phyloP scores from a whole-genome alignment of 2,797 vertebrate species.

The Liasis olivaceus region DNA sequence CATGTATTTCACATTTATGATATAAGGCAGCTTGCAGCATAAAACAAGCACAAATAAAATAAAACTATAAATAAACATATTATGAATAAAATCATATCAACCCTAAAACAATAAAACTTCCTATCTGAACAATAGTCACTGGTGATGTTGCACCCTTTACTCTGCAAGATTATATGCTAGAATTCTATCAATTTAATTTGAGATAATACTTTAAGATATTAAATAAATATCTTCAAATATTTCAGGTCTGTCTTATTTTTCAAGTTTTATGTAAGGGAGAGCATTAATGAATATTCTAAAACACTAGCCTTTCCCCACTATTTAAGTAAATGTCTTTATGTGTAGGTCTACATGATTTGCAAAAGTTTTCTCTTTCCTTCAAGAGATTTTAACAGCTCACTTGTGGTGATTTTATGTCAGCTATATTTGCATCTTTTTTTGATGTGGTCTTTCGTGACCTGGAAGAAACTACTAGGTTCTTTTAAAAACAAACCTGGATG shows the following conservation, averaged over 20 bases:
- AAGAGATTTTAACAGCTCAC: not conserved
- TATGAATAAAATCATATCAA: not conserved
- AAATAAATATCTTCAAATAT: not conserved
- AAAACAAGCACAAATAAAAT: not conserved
- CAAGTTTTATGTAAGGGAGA: not conserved
- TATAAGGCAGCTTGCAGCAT: not conserved
- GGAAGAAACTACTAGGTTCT: not conserved
- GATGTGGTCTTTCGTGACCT: not conserved
- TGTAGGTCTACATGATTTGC: not conserved
- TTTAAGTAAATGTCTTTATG: not conserved
- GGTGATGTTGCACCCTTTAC: not conserved
- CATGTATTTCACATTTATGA: not conserved
- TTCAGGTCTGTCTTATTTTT: not conserved
- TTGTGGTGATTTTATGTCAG: not conserved
- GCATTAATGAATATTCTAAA: not conserved
- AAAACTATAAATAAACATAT: not conserved
- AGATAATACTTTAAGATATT: not conserved
- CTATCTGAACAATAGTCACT: not conserved
- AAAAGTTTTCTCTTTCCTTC: not conserved
- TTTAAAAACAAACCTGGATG: not conserved
- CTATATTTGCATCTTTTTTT: not conserved
- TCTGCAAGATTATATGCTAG: not conserved
- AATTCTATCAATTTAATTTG: not conserved
- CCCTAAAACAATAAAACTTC: not conserved
- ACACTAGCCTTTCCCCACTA: not conserved